Conservation (phyloP, 2,888 invertebrate genomes). For the Rotaria socialis region DNA sequence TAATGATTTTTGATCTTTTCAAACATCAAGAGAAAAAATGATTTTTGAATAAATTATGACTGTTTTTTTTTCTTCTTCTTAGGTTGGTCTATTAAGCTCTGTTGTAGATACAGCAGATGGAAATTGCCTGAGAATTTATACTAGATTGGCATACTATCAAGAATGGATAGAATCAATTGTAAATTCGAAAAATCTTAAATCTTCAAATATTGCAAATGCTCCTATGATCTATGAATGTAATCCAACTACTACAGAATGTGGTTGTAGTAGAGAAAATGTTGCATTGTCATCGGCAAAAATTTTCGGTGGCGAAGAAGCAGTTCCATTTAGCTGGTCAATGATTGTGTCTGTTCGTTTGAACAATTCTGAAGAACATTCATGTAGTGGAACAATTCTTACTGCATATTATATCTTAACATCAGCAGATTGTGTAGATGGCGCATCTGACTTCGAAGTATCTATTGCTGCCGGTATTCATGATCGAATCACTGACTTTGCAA, state of each 20-base stretch:
- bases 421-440: not conserved
- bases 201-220: not conserved
- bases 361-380: not conserved
- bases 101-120: not conserved
- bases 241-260: not conserved
- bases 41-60: not conserved
- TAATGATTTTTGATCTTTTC: too few relatives aligned
- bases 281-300: not conserved
- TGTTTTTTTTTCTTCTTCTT: not conserved
- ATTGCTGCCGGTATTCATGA: not conserved
- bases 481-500: not conserved
- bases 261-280: not conserved
- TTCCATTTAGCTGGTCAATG: not conserved
- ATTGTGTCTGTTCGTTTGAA: not conserved
- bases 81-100: not conserved
- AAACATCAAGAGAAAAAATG: too few relatives aligned
- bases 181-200: not conserved
- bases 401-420: not conserved
- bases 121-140: not conserved
- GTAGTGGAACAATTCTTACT: not conserved
- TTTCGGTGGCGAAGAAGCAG: not conserved
- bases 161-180: not conserved
- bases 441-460: not conserved
- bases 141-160: not conserved
- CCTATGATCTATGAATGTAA: not conserved